These are phyloP conservation scores for Tetragonula clypearis DNA, from an alignment of 1,140 invertebrate species.

Conservation along the genomic window DNA sequence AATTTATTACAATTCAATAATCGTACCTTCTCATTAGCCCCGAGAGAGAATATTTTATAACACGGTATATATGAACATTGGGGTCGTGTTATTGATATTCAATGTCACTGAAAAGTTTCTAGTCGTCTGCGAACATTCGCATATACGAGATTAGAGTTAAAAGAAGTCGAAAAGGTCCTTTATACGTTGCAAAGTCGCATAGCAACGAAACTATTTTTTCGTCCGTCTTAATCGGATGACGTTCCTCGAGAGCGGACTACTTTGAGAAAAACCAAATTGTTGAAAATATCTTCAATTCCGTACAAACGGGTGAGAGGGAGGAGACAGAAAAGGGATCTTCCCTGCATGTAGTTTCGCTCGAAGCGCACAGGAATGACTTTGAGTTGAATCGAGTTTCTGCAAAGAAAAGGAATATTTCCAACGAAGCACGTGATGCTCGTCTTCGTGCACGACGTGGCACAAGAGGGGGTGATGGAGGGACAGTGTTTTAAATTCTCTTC, in stretches of 20 bases:
- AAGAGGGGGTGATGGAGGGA: not conserved
- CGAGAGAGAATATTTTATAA: too few species aligned
- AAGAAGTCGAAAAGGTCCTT: too few species aligned
- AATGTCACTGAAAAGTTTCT: too few species aligned
- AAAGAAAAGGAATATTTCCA: not conserved
- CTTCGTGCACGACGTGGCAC: not conserved
- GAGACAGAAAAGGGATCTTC: not conserved
- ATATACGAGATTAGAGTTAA: too few species aligned
- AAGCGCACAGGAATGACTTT: not conserved
- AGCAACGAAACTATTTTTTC: not conserved
- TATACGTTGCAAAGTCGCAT: too few species aligned
- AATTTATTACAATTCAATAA: too few species aligned
- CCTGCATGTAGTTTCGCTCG: not conserved
- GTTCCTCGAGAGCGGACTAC: not conserved
- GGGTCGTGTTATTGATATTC: too few species aligned
- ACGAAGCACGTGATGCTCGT: not conserved
- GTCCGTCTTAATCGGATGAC: not conserved
- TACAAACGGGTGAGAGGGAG: not conserved
- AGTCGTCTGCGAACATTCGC: too few species aligned
- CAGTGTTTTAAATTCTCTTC: conserved; percentile 17
- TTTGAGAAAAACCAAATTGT: not conserved
- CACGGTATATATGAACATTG: too few species aligned
- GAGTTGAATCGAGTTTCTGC: not conserved
- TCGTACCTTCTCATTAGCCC: too few species aligned
- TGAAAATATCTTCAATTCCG: not conserved